Base-by-base conservation (phyloP, 2,113 vertebrate species). In the Anser brachyrhynchus region DNA sequence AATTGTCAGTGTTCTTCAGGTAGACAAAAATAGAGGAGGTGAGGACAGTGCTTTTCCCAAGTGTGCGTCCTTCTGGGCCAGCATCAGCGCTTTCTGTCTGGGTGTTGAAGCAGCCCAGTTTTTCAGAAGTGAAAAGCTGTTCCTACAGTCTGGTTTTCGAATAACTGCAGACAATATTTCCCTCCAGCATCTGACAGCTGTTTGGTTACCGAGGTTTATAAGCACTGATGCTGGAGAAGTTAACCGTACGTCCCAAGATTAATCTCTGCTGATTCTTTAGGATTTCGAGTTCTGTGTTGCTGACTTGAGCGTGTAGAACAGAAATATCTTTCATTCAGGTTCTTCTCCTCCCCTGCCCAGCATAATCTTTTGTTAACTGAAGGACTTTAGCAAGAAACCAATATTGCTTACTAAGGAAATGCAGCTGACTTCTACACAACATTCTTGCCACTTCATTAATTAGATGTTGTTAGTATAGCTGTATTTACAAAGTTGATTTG, bases 131-230 rank as follows among this genome's bases (percentile, higher is more conserved):
- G 23, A 54, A 67, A 81, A 96, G 46, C 39, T 65, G 62, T 91
- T 80, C 44, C 69, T 92, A 11, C 18, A 10, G 66, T 51, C 23
- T 95, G 26, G 64, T 65, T 91, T 77, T 92, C 89, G 73, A 87
- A 33, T 67, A 62, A 71, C 26, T 89, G 69, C 70, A 51, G 41
- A 35, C 29, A 33, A 26, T 61, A n/a, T 90, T 94, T 86, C 57
- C 61, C 52, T 84, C 39, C 75, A 66, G 57, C 58, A 74, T 29
- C 71, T 73, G 80, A 35, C 3, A 8, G 18, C 33, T 52, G n/a
- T 49, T 94, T 81, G 29, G 31, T 67, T 78, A 43, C 41, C 25
- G 14, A 80, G 31, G 12, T 72, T 85, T 73, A 0, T 57, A 67
- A 71, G 51, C 1, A 2, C 65, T 74, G 70, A 39, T 0, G 0